Evolutionary conservation across 2,888 invertebrate genomes (phyloP).

Genomic region (Reticulitermes lucifugus): DNA sequence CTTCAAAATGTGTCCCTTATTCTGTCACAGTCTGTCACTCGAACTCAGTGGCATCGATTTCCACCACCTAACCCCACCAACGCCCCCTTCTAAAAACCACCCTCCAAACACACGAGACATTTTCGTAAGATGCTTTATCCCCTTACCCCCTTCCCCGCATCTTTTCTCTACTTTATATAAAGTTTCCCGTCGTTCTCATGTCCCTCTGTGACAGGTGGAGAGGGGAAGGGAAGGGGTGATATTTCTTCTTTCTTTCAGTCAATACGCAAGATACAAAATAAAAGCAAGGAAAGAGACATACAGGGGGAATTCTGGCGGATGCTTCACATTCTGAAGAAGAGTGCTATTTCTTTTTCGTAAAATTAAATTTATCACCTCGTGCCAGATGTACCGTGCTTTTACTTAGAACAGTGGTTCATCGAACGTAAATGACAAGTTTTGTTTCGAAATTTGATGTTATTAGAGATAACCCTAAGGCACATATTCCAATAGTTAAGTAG

Average conservation of each 20-base stretch:
- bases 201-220: slow-evolving; percentile 51
- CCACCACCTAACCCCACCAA: slow-evolving; percentile 24
- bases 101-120: slow-evolving; percentile 47
- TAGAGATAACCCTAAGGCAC: too few species aligned
- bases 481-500: too few species aligned
- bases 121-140: slow-evolving; percentile 42
- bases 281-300: slow-evolving; percentile 41
- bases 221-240: slow-evolving; percentile 37
- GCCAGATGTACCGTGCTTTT: slow-evolving; percentile 21
- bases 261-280: slow-evolving; percentile 48
- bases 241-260: slow-evolving; percentile 49
- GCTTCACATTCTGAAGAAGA: neutral
- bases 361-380: slow-evolving; percentile 51
- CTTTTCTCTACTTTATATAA: slow-evolving; percentile 50
- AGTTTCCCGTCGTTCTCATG: slow-evolving; percentile 49
- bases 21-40: slow-evolving; percentile 64
- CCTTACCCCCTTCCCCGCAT: slow-evolving; percentile 35
- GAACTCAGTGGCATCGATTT: slow-evolving; percentile 45
- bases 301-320: slow-evolving; percentile 38
- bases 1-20: slow-evolving; percentile 41
- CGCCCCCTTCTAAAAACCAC: slow-evolving; percentile 34
- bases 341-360: slow-evolving; percentile 46
- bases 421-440: neutral
- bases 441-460: too few species aligned
- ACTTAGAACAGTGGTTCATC: neutral